Evolutionary conservation across 35 echinoderm and acorn worm genomes (phyloP), one percentile per base, ranked within the genome.

Genomic region (Holothuria glaberrima): DNA sequence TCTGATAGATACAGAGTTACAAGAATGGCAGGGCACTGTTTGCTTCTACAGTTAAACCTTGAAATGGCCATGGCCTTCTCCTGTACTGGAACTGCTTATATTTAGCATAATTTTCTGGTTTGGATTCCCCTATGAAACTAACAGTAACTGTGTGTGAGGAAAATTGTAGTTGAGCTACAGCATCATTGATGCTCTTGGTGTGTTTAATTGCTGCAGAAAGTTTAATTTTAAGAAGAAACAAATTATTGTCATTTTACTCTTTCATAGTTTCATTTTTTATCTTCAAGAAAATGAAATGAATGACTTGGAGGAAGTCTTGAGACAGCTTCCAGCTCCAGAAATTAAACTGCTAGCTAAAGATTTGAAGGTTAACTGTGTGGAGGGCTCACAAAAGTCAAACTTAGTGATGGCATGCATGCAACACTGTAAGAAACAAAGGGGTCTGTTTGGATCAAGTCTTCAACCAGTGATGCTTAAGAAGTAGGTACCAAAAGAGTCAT

Each of bases 361-460:
- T 62, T 66, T 98, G 29, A 92, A 88, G 82, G 90, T 97, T 14
- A 65, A 38, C 22, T 62, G 69, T 48, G 18, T 22, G 18, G 73
- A 58, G 19, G 73, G 79, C 24, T 31, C 71, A 19, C 91, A 90
- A 79, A 94, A 92, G 66, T 21, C 36, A 16, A 86, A 94, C 16
- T 32, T 94, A 1, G 83, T 99, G 3, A 30, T 41, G 13, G 91
- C 93, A 58, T 88, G 94, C 26, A 34, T 93, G 0, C 95, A 83
- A 41, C 89, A 99, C 81, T 87, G 93, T 73, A 82, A 86, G 19
- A 81, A 92, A 48, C 97, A 99, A 69, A 92, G 65, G 30, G 92
- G 93, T 17, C 72, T 98, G 30, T 98, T 98, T 80, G 90, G 83
- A 41, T 44, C 45, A 57, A 86, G 86, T 78, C 81, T 95, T 69